These are phyloP conservation scores for Trissolcus basalis DNA, from an alignment of 1,140 invertebrate species.

Conservation along the genomic window DNA sequence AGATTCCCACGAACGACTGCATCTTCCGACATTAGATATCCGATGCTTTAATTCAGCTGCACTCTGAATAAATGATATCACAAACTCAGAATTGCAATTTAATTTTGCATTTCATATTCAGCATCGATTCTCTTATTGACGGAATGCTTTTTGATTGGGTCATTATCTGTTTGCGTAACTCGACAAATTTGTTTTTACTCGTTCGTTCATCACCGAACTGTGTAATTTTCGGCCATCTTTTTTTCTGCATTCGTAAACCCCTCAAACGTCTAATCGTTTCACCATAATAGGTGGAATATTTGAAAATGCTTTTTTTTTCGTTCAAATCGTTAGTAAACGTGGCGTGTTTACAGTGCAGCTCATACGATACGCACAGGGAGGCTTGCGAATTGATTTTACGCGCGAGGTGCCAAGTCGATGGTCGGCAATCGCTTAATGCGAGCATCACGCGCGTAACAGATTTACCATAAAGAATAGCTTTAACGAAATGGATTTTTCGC, in stretches of 20 bases:
- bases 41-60: constrained; percentile 30
- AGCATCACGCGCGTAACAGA: constrained; percentile 38
- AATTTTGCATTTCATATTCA: constrained; percentile 24
- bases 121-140: constrained; percentile 1
- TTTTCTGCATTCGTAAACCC: constrained; percentile 3
- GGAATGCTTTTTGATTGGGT: neutral
- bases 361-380: constrained; percentile 37
- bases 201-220: no score
- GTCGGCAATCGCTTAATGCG: constrained; percentile 40
- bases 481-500: constrained; percentile 47
- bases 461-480: constrained; percentile 34
- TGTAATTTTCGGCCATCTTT: no score
- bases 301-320: no score
- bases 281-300: no score
- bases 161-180: neutral
- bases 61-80: constrained; percentile 38
- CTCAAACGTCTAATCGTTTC: no score
- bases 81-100: constrained; percentile 27
- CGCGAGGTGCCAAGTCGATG: constrained; percentile 48
- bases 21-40: constrained; percentile 17
- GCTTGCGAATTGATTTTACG: constrained; percentile 49
- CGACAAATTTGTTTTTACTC: no score
- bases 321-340: constrained; percentile 35
- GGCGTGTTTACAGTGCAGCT: constrained; percentile 21
- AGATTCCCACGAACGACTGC: constrained; percentile 51